phyloP scores from a whole-genome alignment of 2,113 vertebrate species.

The Aspiorhynchus laticeps region DNA sequence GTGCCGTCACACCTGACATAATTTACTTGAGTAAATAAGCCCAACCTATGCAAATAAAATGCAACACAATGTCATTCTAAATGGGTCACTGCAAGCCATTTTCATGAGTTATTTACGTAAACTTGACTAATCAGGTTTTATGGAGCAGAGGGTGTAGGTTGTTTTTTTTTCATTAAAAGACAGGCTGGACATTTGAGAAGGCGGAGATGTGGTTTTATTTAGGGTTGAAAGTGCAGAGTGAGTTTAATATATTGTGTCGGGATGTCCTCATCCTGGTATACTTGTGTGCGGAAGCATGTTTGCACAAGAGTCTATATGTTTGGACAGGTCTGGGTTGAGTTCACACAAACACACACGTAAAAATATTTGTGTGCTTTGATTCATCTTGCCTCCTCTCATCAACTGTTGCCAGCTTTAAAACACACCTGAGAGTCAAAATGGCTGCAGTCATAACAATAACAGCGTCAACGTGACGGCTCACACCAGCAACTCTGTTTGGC shows the following conservation, averaged over 20 bases:
- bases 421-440: slow-evolving; percentile 51
- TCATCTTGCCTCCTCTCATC: slow-evolving; percentile 40
- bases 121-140: slow-evolving; percentile 26
- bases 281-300: slow-evolving; percentile 7
- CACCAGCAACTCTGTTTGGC: slow-evolving; percentile 65
- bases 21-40: slow-evolving; percentile 32
- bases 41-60: slow-evolving; percentile 13
- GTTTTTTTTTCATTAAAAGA: neutral
- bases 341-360: neutral
- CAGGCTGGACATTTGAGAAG: neutral
- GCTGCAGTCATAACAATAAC: slow-evolving; percentile 57
- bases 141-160: neutral
- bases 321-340: slow-evolving; percentile 28
- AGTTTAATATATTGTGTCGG: slow-evolving; percentile 17
- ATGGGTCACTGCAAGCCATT: slow-evolving; percentile 11
- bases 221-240: neutral
- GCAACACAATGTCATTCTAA: slow-evolving; percentile 9
- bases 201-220: neutral
- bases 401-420: slow-evolving; percentile 45
- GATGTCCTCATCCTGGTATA: neutral
- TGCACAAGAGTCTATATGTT: neutral
- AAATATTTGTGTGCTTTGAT: slow-evolving; percentile 30
- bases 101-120: slow-evolving; percentile 10
- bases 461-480: slow-evolving; percentile 50
- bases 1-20: neutral